Conservation (phyloP, 2,113 vertebrate species). For the Chelonoidis abingdonii region DNA sequence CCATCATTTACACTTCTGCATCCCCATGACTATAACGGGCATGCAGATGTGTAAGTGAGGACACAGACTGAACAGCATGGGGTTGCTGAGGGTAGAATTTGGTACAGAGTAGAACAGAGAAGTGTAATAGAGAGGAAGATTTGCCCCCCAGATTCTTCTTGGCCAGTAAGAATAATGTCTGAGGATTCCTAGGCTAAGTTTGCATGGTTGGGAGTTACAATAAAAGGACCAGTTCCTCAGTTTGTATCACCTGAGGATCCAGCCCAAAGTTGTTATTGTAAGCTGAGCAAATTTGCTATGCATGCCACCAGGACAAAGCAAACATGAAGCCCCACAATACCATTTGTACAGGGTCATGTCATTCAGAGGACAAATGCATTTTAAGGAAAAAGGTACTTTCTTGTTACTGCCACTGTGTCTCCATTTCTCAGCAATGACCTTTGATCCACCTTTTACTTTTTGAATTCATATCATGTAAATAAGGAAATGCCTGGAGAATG, state of each 20-base stretch:
- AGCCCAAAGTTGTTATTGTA: background rate
- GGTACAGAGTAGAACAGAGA: background rate
- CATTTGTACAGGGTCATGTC: background rate
- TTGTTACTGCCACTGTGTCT: constrained; percentile 29
- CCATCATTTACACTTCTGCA: background rate
- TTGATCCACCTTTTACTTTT: constrained; percentile 59
- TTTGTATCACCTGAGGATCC: background rate
- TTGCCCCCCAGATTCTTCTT: background rate
- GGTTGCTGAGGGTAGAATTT: background rate
- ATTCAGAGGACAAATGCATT: background rate
- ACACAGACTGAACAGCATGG: background rate
- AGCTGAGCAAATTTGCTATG: background rate
- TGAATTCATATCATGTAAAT: constrained; percentile 62
- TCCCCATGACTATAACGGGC: background rate
- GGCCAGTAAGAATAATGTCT: background rate
- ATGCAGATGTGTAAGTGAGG: background rate
- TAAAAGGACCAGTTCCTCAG: background rate
- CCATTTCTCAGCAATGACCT: constrained; percentile 64
- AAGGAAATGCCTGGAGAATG: constrained; percentile 62
- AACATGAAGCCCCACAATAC: background rate
- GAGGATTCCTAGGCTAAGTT: background rate
- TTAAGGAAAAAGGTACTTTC: constrained; percentile 12
- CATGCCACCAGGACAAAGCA: rapidly evolving
- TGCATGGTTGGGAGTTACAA: background rate
- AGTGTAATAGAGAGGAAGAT: background rate